Base-by-base conservation (phyloP, 2,113 vertebrate genomes). In the Clarias magur region DNA sequence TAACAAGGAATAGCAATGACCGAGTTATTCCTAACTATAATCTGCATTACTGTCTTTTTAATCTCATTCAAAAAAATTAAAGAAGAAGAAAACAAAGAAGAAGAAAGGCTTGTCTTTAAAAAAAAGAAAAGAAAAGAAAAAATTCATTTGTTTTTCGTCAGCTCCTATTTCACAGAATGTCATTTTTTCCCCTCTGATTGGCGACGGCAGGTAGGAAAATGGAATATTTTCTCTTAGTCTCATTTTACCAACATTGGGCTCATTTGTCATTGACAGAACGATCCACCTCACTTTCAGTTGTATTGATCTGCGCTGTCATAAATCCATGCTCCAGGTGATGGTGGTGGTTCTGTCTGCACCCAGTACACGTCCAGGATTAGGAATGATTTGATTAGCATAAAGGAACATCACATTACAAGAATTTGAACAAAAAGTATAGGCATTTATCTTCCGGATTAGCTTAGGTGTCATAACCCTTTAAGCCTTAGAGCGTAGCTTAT, bases 241-340 rank as follows among this genome's bases (percentile, higher is more conserved):
- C 92, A 91, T 89, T 88, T 93, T 90, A 92, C 91, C 91, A 91
- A 93, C 91, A 87, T 90, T 11, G 1, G 68, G 83, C 91, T 90
- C 92, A 92, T 94, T 94, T 92, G 91, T 94, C 91, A 93, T 92
- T 89, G 92, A 54, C 72, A 84, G 83, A 34, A n/a, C 72, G 89
- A 92, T 92, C 87, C 87, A 84, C 82, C 38, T 57, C 89, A 65
- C 86, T 93, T 94, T 87, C 87, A 92, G 88, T 92, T 87, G 83
- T 93, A 94, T 94, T 92, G 94, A 94, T 94, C 90, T 88, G 85
- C 80, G 89, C 85, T 92, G 93, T 92, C 93, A 89, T 60, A 42
- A 53, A 63, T 75, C 85, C 90, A 91, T 89, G 91, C 82, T 88
- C 90, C 90, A 88, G 90, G 84, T 93, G 93, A 92, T 87, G 87